Percentiles rank a stretch among this genome's conserved stretches.
Evolutionary conservation across 2,888 invertebrate species (phyloP).

Genomic region (Philhelius pedissequus): DNA sequence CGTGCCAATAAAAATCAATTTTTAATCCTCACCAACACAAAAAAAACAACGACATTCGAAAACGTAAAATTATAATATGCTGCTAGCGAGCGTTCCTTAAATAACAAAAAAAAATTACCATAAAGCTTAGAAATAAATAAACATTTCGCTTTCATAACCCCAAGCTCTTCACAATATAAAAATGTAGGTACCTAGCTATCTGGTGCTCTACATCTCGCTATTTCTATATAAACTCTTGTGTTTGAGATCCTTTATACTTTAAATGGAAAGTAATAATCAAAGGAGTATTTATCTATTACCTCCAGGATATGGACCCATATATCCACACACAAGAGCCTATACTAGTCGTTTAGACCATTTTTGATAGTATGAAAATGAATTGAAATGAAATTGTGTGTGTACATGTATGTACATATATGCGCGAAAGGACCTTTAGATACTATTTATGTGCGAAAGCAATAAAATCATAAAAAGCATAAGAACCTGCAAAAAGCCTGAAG

Average conservation of each 20-base stretch:
- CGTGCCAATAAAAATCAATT: conserved; percentile 64
- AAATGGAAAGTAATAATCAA: conserved; percentile 65
- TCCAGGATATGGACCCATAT: conserved; percentile 61
- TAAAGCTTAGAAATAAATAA: conserved; percentile 29
- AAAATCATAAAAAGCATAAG: conserved; percentile 55
- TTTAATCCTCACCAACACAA: conserved; percentile 44
- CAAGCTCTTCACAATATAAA: conserved; percentile 29
- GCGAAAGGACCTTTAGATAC: conserved; percentile 23
- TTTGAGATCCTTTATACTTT: conserved; percentile 12
- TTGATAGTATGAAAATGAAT: conserved; percentile 34
- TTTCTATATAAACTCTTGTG: not conserved
- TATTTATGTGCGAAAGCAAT: conserved; percentile 57
- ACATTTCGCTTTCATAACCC: conserved; percentile 34
- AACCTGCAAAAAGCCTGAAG: conserved; percentile 33
- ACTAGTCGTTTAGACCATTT: not conserved
- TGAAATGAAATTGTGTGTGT: conserved; percentile 49
- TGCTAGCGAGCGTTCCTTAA: not conserved
- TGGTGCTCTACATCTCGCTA: conserved; percentile 53
- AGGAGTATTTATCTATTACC: conserved; percentile 67
- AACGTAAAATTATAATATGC: conserved; percentile 47
- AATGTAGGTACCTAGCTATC: no score
- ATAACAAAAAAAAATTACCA: conserved; percentile 54
- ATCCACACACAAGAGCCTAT: not conserved
- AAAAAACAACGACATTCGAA: conserved; percentile 3
- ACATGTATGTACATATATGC: not conserved